These are phyloP conservation scores for Brenthis daphne DNA, from an alignment of 2,888 invertebrate species.

Conservation along the genomic window DNA sequence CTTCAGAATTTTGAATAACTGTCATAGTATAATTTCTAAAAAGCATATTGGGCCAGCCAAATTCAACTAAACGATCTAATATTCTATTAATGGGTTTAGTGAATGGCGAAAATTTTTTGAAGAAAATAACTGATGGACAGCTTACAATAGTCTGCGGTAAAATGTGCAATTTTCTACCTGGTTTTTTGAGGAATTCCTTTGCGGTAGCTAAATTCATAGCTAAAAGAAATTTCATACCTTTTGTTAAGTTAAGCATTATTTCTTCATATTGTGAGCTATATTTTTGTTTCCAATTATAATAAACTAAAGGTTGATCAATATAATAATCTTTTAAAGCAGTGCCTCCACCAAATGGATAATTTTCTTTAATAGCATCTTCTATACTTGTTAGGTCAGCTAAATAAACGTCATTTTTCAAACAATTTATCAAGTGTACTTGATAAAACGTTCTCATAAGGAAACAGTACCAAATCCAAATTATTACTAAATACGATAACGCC, in stretches of 20 bases:
- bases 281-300: conserved; percentile 56
- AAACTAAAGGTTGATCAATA: conserved; percentile 54
- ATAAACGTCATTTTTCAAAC: conserved; percentile 59
- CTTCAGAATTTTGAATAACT: conserved; percentile 15
- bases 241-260: conserved; percentile 49
- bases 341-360: conserved; percentile 63
- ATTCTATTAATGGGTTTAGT: conserved; percentile 50
- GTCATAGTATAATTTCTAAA: conserved; percentile 49
- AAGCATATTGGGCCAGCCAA: conserved; percentile 57
- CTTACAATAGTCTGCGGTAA: conserved; percentile 52
- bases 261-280: conserved; percentile 50
- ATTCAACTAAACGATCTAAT: conserved; percentile 54
- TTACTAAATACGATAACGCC: conserved; percentile 49
- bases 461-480: conserved; percentile 67
- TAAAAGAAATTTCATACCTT: conserved; percentile 58
- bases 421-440: conserved; percentile 64
- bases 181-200: conserved; percentile 46
- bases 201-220: conserved; percentile 58
- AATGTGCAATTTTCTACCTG: conserved; percentile 50
- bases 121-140: conserved; percentile 61
- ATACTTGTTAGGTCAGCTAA: conserved; percentile 53
- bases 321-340: conserved; percentile 61
- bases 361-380: conserved; percentile 56
- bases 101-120: conserved; percentile 66
- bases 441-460: conserved; percentile 67